Evolutionary conservation across 2,113 vertebrate genomes (phyloP).

Genomic region (Nibea coibor): DNA sequence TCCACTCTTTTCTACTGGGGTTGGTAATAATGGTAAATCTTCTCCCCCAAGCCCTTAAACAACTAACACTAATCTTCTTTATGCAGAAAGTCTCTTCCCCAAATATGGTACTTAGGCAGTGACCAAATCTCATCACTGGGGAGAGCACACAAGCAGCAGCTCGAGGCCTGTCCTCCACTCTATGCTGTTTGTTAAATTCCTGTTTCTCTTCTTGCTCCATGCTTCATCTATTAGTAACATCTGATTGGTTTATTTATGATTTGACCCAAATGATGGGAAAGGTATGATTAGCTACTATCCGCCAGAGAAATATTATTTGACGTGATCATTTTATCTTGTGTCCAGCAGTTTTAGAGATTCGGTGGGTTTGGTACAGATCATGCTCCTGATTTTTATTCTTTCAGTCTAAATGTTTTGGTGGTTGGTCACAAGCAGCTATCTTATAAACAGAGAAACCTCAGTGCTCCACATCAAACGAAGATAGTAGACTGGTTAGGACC

Average conservation of each 20-base stretch:
- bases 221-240: constrained; percentile 11
- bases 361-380: background rate
- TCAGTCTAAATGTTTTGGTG: constrained; percentile 48
- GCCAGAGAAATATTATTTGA: background rate
- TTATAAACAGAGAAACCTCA: constrained; percentile 76
- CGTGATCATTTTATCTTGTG: background rate
- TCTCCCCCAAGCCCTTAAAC: constrained; percentile 77
- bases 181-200: constrained; percentile 16
- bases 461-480: constrained; percentile 81
- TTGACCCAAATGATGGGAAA: background rate
- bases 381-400: constrained; percentile 20
- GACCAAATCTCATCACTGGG: constrained; percentile 64
- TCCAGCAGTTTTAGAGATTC: background rate
- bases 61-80: constrained; percentile 88
- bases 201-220: background rate
- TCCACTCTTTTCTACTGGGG: constrained; percentile 72
- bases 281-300: background rate
- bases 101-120: constrained; percentile 79
- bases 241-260: constrained; percentile 13
- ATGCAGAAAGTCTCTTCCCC: constrained; percentile 84
- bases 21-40: constrained; percentile 85
- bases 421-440: constrained; percentile 17
- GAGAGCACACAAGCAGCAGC: constrained; percentile 51
- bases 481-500: constrained; percentile 71
- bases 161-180: constrained; percentile 37